Evolutionary conservation across 2,888 invertebrate genomes (phyloP).

Genomic region (Ceramica pisi): DNA sequence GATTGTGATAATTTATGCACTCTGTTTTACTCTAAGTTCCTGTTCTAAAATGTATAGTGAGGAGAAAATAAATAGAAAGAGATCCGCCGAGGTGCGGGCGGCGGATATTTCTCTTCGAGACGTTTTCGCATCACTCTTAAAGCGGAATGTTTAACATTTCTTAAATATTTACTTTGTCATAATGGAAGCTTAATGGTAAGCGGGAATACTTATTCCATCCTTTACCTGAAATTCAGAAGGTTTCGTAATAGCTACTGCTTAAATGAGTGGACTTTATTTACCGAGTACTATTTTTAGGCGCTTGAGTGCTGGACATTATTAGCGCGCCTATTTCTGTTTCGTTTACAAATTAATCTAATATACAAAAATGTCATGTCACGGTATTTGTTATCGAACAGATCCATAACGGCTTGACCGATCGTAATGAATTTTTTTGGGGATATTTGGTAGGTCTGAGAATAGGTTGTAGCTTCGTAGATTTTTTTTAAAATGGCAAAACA

Average conservation of each 20-base stretch:
- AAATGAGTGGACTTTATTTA: conserved; percentile 17
- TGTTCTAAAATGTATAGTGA: conserved; percentile 17
- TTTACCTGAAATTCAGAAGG: conserved; percentile 28
- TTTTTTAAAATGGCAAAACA: too few species aligned
- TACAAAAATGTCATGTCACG: too few species aligned
- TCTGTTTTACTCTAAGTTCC: conserved; percentile 9
- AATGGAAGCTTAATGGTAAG: conserved; percentile 55
- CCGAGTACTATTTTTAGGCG: background rate
- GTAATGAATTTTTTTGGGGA: too few species aligned
- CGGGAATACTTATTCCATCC: conserved; percentile 44
- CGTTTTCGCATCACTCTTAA: conserved; percentile 45
- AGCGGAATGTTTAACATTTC: conserved; percentile 53
- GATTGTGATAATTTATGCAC: conserved; percentile 29
- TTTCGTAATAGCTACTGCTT: background rate
- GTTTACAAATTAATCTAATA: background rate
- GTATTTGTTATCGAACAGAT: too few species aligned
- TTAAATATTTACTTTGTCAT: conserved; percentile 62
- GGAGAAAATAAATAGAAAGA: conserved; percentile 34
- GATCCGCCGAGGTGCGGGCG: conserved; percentile 3
- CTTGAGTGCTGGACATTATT: conserved; percentile 12
- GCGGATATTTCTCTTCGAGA: conserved; percentile 17
- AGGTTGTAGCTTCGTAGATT: too few species aligned
- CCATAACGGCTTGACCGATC: too few species aligned
- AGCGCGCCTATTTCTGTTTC: background rate
- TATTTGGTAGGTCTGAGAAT: too few species aligned